Evolutionary conservation across 2,888 invertebrate species (phyloP).

Genomic region (Trichopria drosophilae): DNA sequence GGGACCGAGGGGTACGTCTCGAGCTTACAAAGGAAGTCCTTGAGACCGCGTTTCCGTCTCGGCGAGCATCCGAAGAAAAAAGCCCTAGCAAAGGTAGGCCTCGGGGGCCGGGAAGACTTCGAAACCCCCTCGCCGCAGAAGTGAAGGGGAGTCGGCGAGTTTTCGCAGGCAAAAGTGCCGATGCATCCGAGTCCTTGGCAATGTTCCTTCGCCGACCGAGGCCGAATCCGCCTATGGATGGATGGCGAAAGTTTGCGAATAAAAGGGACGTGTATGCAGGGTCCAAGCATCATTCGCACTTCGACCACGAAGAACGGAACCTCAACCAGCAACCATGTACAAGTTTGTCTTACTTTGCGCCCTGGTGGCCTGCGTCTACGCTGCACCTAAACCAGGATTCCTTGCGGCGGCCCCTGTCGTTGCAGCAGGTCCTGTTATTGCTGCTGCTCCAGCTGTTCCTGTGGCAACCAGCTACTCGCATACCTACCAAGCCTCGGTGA

Average conservation of each 20-base stretch:
- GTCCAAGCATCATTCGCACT: constrained; percentile 37
- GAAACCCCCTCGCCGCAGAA: no score
- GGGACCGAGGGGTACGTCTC: no score
- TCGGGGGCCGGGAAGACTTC: no score
- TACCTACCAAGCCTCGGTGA: constrained; percentile 61
- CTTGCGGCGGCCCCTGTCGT: constrained; percentile 48
- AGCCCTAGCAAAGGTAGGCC: no score
- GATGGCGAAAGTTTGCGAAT: constrained; percentile 34
- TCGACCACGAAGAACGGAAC: constrained; percentile 20
- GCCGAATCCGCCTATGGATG: constrained; percentile 15
- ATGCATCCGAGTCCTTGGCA: no score
- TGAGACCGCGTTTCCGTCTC: no score
- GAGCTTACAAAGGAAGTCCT: no score
- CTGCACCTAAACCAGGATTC: constrained; percentile 51
- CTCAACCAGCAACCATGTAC: constrained; percentile 37
- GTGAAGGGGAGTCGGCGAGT: no score
- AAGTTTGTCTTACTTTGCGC: constrained; percentile 42
- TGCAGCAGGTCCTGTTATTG: constrained; percentile 44
- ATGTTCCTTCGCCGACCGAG: no score
- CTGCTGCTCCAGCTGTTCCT: constrained; percentile 45
- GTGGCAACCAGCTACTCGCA: constrained; percentile 63
- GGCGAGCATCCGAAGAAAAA: no score
- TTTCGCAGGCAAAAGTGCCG: no score
- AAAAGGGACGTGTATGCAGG: constrained; percentile 34
- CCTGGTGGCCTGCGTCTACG: constrained; percentile 54